These are phyloP conservation scores for Bombyx mandarina DNA, from an alignment of 1,140 invertebrate species.

Conservation along the genomic window DNA sequence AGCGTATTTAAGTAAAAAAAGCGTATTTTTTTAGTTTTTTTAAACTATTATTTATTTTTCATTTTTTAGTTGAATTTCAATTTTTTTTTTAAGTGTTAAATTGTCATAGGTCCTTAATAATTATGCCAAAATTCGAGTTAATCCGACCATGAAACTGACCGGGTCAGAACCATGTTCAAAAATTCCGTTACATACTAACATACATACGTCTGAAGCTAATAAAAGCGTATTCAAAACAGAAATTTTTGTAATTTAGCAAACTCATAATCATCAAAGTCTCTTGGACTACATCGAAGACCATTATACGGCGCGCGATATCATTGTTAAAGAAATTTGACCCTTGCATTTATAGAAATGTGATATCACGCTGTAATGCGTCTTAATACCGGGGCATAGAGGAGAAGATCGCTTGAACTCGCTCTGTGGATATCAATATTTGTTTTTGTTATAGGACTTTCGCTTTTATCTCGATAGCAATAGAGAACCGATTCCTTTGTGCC, in stretches of 20 bases:
- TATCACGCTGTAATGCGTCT: conserved; percentile 7
- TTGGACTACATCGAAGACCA: background rate
- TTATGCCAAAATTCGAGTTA: background rate
- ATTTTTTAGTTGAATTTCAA: too few relatives aligned
- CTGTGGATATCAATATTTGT: too few relatives aligned
- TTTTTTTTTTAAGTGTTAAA: too few relatives aligned
- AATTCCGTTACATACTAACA: too few relatives aligned
- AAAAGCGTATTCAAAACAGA: background rate
- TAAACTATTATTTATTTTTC: too few relatives aligned
- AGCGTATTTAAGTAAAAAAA: too few relatives aligned
- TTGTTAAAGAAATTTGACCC: conserved; percentile 17
- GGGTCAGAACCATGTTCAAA: too few relatives aligned
- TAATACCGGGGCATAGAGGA: conserved; percentile 4
- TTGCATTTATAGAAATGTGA: conserved; percentile 1
- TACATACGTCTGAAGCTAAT: background rate
- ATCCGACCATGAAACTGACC: background rate
- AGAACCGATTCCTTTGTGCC: too few relatives aligned
- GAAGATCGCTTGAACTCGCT: background rate
- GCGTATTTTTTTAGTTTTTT: too few relatives aligned
- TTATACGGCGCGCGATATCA: conserved; percentile 7
- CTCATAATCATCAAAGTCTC: background rate
- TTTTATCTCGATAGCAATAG: too few relatives aligned
- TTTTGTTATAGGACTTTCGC: too few relatives aligned
- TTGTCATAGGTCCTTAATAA: too few relatives aligned
- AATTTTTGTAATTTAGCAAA: background rate